Percentiles rank a stretch among this genome's conserved stretches.
Evolutionary conservation across 2,797 vertebrate genomes (phyloP).

Genomic region (Enteromius unitaeniatus): DNA sequence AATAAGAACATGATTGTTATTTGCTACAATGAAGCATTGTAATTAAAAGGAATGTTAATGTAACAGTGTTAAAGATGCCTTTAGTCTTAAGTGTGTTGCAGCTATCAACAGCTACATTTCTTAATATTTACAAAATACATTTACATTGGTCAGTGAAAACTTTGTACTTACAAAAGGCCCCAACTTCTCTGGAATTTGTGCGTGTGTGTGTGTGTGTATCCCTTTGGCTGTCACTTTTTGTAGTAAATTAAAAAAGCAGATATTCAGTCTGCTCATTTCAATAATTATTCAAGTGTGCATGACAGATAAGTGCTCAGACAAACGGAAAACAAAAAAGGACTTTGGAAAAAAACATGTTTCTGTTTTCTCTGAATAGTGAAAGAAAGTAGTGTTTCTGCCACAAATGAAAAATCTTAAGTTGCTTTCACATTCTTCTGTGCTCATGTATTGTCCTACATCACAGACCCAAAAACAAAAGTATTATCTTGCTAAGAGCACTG

Average conservation of each 20-base stretch:
- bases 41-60: too few relatives aligned
- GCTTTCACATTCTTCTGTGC: not conserved
- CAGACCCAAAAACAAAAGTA: slow-evolving; percentile 13
- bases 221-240: not conserved
- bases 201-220: too few relatives aligned
- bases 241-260: not conserved
- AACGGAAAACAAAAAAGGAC: not conserved
- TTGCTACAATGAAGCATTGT: too few relatives aligned
- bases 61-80: too few relatives aligned
- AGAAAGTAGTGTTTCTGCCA: slow-evolving; percentile 4
- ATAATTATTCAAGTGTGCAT: slow-evolving; percentile 22
- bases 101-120: too few relatives aligned
- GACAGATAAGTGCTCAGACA: slow-evolving; percentile 18
- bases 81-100: too few relatives aligned
- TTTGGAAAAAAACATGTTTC: not conserved
- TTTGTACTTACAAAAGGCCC: too few relatives aligned
- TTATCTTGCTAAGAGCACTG: not conserved
- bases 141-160: too few relatives aligned
- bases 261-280: slow-evolving; percentile 40
- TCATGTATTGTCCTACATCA: slow-evolving; percentile 6
- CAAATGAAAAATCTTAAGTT: not conserved
- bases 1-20: too few relatives aligned
- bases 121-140: too few relatives aligned
- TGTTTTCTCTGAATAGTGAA: slow-evolving; percentile 1
- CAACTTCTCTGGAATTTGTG: too few relatives aligned